Conservation (phyloP, 37 sponge, comb jelly and placozoan species). For the Cliona cf. orientalis region DNA sequence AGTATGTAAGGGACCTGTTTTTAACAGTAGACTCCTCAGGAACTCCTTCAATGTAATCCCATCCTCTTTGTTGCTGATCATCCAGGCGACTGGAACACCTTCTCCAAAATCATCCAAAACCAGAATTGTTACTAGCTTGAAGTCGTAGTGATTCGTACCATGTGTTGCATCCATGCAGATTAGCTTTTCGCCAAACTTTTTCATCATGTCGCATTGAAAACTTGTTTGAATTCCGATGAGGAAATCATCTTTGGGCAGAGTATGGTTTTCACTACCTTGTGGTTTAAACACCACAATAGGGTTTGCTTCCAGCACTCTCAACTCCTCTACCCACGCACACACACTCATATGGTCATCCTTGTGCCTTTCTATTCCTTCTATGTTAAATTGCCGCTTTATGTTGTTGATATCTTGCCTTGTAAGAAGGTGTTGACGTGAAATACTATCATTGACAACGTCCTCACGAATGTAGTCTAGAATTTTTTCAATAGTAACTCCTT, state of each 20-base stretch:
- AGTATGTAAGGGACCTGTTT: conserved; percentile 21
- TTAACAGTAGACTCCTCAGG: conserved; percentile 15
- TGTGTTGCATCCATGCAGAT: conserved; percentile 42
- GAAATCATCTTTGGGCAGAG: conserved; percentile 16
- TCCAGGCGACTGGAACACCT: conserved; percentile 66
- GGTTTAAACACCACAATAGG: conserved; percentile 29
- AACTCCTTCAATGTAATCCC: conserved; percentile 20
- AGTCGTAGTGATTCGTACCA: conserved; percentile 40
- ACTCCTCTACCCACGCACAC: conserved; percentile 24
- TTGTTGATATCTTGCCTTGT: conserved; percentile 39
- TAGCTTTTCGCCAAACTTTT: conserved; percentile 5
- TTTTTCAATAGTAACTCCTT: no score
- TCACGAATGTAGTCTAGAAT: no score
- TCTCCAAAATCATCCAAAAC: conserved; percentile 74
- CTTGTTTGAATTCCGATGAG: conserved; percentile 29
- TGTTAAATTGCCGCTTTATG: conserved; percentile 24
- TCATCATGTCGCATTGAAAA: background rate
- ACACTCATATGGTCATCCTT: conserved; percentile 25
- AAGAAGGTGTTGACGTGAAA: conserved; percentile 20
- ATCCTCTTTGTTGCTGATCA: conserved; percentile 49
- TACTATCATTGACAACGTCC: no score
- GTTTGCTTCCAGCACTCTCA: conserved; percentile 10
- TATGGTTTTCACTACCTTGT: conserved; percentile 1
- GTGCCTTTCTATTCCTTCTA: conserved; percentile 15
- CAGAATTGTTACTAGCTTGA: conserved; percentile 34